These are phyloP conservation scores for Rhynchonycteris naso DNA, from an alignment of 2,797 vertebrate species.

Conservation along the genomic window DNA sequence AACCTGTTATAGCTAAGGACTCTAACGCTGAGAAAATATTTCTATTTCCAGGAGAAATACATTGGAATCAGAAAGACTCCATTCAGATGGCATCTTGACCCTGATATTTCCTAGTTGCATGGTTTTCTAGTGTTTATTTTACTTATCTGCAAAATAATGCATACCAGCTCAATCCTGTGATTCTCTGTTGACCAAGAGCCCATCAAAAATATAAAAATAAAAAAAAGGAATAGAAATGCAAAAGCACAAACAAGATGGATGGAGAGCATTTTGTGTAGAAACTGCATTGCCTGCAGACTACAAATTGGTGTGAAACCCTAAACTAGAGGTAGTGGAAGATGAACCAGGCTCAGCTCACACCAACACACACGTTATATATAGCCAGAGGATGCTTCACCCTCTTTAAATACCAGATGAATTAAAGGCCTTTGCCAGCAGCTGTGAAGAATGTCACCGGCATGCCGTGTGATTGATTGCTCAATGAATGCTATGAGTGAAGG, in stretches of 20 bases:
- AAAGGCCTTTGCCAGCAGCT: conserved; percentile 86
- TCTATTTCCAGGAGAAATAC: neutral
- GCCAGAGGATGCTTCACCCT: conserved; percentile 85
- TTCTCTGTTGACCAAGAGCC: neutral
- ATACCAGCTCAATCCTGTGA: neutral
- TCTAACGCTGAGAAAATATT: neutral
- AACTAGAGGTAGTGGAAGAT: conserved; percentile 82
- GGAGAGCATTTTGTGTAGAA: conserved; percentile 74
- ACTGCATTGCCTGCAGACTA: conserved; percentile 77
- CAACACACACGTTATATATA: conserved; percentile 86
- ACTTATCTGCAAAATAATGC: neutral
- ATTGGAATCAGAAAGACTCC: neutral
- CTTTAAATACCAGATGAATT: conserved; percentile 89
- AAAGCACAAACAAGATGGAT: conserved; percentile 81
- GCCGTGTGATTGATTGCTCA: conserved; percentile 86
- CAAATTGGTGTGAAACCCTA: conserved; percentile 85
- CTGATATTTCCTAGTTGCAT: neutral
- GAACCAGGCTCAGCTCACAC: conserved; percentile 87
- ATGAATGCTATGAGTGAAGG: conserved; percentile 86
- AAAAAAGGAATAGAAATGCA: conserved; percentile 65
- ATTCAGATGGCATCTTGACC: neutral
- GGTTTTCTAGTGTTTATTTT: neutral
- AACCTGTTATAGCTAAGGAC: neutral
- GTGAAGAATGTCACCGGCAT: conserved; percentile 88
- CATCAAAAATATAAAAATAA: too few species aligned